Evolutionary conservation across 2,113 vertebrate species (phyloP), one percentile per base, ranked within the genome.

Genomic region (Hylia prasina): DNA sequence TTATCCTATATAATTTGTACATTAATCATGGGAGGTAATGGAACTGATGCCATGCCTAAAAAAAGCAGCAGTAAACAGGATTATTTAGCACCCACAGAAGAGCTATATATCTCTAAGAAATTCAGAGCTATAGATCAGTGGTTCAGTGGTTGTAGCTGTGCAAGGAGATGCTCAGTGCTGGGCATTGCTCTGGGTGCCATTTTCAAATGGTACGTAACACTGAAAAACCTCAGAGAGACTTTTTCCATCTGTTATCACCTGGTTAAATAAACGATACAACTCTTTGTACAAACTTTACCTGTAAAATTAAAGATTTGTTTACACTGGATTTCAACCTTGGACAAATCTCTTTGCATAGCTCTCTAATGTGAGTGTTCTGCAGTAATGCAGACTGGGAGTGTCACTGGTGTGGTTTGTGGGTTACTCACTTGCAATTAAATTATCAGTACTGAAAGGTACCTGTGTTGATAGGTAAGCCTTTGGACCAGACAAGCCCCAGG

Each of bases 341-440:
- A 56, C 7, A 3, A 68, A 71, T 31, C 31, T 72, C 60, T 89
- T 47, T 35, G 15, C 56, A 31, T 6, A 66, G 58, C 19, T 65
- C 54, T 66, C 25, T 7, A 27, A 56, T 0, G 11, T 13, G 18
- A 78, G 4, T 2, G 0, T 48, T 56, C 53, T 65, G 70, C 33
- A 69, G 44, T 5, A 33, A 31, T 17, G 21, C 63, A 65, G 23
- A 27, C 37, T 19, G 53, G 68, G 40, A 60, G 35, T 28, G 39
- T 45, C 42, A 31, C 23, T 53, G 18, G 13, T 76, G 28, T 13
- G 37, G 60, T 77, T 76, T 76, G 40, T 45, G 53, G n/a, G 11
- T 89, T 72, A 45, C 44, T 66, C 30, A 30, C 42, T 20, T 60
- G 17, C 33, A 37, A 73, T 24, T 53, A 50, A 71, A 33, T 35